Evolutionary conservation across 2,888 invertebrate genomes (phyloP).

Genomic region (Aspidiotus destructor): DNA sequence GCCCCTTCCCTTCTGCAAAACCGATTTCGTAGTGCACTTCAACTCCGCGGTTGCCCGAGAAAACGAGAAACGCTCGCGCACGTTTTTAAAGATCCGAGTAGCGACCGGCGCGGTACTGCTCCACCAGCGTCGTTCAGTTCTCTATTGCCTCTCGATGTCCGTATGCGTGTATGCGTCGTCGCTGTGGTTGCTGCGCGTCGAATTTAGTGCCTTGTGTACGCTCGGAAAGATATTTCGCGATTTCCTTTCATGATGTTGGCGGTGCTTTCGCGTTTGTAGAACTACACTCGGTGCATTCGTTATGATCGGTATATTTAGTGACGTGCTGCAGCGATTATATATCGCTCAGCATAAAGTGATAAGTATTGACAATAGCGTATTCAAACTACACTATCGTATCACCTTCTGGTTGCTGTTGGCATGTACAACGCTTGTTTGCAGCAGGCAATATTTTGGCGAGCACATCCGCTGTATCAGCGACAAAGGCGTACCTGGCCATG

Average conservation of each 20-base stretch:
- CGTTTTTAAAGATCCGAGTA: background rate
- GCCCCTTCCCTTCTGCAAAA: slow-evolving; percentile 20
- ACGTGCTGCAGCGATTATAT: slow-evolving; percentile 53
- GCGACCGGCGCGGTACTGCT: background rate
- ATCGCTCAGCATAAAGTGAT: slow-evolving; percentile 78
- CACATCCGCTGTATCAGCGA: slow-evolving; percentile 80
- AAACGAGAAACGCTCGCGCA: too few relatives aligned
- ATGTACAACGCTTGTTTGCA: slow-evolving; percentile 82
- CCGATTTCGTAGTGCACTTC: slow-evolving; percentile 6
- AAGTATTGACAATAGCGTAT: slow-evolving; percentile 75
- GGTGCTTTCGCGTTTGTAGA: too few relatives aligned
- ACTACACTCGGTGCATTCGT: background rate
- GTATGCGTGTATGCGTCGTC: slow-evolving; percentile 11
- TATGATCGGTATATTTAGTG: slow-evolving; percentile 82
- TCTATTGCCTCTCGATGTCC: slow-evolving; percentile 7
- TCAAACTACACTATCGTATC: slow-evolving; percentile 79
- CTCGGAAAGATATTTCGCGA: background rate
- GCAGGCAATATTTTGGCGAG: slow-evolving; percentile 81
- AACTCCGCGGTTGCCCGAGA: too few relatives aligned
- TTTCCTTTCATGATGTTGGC: background rate
- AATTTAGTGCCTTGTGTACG: background rate
- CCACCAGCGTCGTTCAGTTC: background rate
- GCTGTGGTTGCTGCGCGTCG: background rate
- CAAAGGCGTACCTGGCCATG: slow-evolving; percentile 65
- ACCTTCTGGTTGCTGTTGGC: slow-evolving; percentile 75